These are phyloP conservation scores for Mallotus villosus DNA, from an alignment of 2,797 vertebrate genomes.

Conservation along the genomic window DNA sequence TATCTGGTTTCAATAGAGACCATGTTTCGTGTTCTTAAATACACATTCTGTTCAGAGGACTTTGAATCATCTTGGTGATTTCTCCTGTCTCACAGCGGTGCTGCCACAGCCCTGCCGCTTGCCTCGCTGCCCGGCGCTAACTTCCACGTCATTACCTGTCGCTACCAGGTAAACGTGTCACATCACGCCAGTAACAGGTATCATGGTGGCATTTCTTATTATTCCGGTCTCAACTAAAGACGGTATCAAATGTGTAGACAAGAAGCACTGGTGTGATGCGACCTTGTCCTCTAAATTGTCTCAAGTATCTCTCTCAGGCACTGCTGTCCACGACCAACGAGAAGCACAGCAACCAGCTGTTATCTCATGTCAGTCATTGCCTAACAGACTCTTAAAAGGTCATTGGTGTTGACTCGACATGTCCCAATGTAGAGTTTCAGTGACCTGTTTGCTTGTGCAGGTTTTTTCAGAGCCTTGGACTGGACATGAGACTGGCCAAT, in stretches of 20 bases:
- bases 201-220: not conserved
- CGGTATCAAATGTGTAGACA: not conserved
- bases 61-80: not conserved
- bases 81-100: not conserved
- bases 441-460: not conserved
- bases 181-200: not conserved
- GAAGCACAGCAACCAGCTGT: not conserved
- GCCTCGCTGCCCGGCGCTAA: not conserved
- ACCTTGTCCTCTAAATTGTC: not conserved
- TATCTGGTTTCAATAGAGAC: not conserved
- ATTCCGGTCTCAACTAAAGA: not conserved
- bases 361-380: constrained; percentile 2
- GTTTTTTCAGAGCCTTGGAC: not conserved
- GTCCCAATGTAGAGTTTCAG: not conserved
- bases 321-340: not conserved
- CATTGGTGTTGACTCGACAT: not conserved
- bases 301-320: not conserved
- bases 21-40: not conserved
- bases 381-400: not conserved
- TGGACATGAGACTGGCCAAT: constrained; percentile 2
- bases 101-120: not conserved
- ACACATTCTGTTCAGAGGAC: not conserved
- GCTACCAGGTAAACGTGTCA: not conserved
- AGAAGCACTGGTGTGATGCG: not conserved
- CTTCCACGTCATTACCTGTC: not conserved